These are phyloP conservation scores for Pangasius larnaudii DNA, from an alignment of 2,797 vertebrate species.

Conservation along the genomic window DNA sequence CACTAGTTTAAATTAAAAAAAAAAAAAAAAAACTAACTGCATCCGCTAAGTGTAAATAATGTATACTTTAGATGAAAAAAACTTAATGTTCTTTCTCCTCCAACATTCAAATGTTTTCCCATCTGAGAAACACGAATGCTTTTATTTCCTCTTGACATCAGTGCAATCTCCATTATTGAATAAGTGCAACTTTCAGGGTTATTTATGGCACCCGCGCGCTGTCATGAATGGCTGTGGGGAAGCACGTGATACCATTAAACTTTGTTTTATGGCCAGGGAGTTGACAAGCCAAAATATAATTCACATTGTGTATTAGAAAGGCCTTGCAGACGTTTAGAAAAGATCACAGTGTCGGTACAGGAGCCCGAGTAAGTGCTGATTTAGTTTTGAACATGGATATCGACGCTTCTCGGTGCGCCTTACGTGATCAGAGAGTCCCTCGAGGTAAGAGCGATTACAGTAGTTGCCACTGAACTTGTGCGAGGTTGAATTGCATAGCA, in stretches of 20 bases:
- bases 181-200: constrained; percentile 94
- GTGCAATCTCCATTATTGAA: constrained; percentile 79
- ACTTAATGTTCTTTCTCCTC: background rate
- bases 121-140: constrained; percentile 40
- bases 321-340: constrained; percentile 93
- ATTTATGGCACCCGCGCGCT: constrained; percentile 94
- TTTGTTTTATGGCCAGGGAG: constrained; percentile 99
- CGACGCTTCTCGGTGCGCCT: constrained; percentile 65
- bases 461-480: constrained; percentile 58
- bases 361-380: constrained; percentile 71
- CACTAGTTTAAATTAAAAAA: background rate
- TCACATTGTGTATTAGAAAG: constrained; percentile 99
- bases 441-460: constrained; percentile 84
- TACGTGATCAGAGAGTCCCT: constrained; percentile 68
- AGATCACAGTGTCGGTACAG: constrained; percentile 82
- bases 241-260: constrained; percentile 99
- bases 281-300: constrained; percentile 99
- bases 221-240: constrained; percentile 95
- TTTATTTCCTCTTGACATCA: constrained; percentile 71
- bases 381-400: constrained; percentile 71
- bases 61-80: background rate
- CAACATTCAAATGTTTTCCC: background rate
- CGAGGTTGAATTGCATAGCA: constrained; percentile 17
- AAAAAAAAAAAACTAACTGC: background rate
- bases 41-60: background rate